Base-by-base conservation (phyloP, 2,113 vertebrate genomes). In the Myrmecophaga tridactyla region DNA sequence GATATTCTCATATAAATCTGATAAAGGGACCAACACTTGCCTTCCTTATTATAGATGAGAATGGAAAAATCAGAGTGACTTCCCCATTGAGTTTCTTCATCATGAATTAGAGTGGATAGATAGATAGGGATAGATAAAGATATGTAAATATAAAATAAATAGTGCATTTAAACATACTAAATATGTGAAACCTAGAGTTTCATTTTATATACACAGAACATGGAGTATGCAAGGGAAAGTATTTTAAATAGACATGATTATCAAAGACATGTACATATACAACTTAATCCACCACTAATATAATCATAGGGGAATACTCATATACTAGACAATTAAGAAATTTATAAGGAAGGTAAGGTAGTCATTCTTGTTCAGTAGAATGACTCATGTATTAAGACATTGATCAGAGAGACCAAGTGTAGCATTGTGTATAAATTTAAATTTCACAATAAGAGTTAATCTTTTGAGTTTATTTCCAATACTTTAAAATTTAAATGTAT, bases 381-480 rank as follows among this genome's bases (percentile, higher is more conserved):
- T 87, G 23, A 43, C 39, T 77, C 7, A 15, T 34, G 20, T 18
- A 34, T 60, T 67, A 62, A 84, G 23, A 80, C 63, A 70, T 13
- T 29, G 31, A 43, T 41, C 53, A 46, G 36, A 80, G 80, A 85
- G 4, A 77, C 39, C 1, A 46, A 3, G 3, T 23, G n/a, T 41
- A 86, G 48, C n/a, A 89, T 88, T 85, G 39, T 27, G 23, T 3
- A 8, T 21, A 48, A 46, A 62, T 43, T 93, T 93, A 91, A 69
- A 65, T 43, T 87, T 89, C 25, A 56, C 36, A 43, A 39, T 69
- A 43, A 90, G 72, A 51, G 18, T 77, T 96, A n/a, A 77, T 70
- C 21, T 43, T 76, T 94, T 88, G 46, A 8, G 58, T 89, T 96
- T 96, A 77, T 83, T 76, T 88, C 12, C 2, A 80, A 3, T 56